Conservation (phyloP, 2,888 invertebrate species). For the Sisyra terminalis region DNA sequence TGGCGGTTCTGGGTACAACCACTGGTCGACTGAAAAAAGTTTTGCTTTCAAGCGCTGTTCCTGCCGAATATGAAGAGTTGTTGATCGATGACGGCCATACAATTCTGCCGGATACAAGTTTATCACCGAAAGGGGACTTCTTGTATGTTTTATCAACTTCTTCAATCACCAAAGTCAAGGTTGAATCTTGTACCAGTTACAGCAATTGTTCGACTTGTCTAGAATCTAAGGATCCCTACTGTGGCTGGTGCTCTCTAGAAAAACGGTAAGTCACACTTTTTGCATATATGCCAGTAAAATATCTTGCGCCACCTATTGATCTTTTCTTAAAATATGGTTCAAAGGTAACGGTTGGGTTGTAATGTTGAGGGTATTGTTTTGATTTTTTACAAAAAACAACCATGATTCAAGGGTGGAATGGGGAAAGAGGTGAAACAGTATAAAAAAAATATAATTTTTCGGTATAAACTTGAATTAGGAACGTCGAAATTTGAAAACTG, state of each 20-base stretch:
- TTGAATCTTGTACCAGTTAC: conserved; percentile 75
- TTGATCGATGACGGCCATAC: conserved; percentile 60
- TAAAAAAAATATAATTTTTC: no score
- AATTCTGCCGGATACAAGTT: conserved; percentile 72
- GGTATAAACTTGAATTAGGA: no score
- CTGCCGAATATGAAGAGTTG: conserved; percentile 76
- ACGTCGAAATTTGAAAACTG: no score
- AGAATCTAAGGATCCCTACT: conserved; percentile 82
- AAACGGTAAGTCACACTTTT: conserved; percentile 55
- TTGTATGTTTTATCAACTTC: conserved; percentile 70
- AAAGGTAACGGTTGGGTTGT: no score
- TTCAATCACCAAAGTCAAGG: conserved; percentile 60
- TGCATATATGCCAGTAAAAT: no score
- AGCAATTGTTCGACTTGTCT: conserved; percentile 78
- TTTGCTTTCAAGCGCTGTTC: conserved; percentile 49
- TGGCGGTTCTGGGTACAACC: conserved; percentile 84
- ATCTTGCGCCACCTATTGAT: no score
- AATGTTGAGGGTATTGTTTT: no score
- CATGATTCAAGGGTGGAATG: no score
- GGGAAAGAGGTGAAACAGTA: no score
- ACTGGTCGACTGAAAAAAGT: conserved; percentile 78
- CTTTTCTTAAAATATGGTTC: no score
- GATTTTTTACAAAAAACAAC: no score
- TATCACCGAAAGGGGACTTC: conserved; percentile 69
- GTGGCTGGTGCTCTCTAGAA: conserved; percentile 90